Conservation (phyloP, 2,888 invertebrate genomes). For the Xylota sylvarum region DNA sequence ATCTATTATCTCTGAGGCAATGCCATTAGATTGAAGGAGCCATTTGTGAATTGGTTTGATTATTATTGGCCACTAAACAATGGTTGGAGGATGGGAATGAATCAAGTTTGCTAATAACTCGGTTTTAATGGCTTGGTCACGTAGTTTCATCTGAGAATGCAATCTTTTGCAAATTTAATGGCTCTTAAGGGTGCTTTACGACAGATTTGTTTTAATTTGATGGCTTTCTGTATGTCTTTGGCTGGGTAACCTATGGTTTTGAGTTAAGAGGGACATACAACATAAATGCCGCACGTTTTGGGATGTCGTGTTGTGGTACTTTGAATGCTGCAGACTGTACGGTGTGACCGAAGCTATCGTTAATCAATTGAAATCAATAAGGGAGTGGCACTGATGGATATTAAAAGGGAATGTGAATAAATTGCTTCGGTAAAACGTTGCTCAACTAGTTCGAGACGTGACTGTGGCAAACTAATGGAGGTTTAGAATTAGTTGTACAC, state of each 20-base stretch:
- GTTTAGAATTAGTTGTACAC: too few relatives aligned
- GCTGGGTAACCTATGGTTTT: background rate
- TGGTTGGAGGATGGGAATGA: slow-evolving; percentile 9
- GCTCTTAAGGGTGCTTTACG: slow-evolving; percentile 35
- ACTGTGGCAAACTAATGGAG: too few relatives aligned
- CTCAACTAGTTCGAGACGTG: too few relatives aligned
- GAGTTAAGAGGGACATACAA: background rate
- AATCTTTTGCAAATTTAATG: slow-evolving; percentile 10
- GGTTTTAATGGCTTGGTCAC: slow-evolving; percentile 62
- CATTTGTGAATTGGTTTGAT: slow-evolving; percentile 28
- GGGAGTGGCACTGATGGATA: background rate
- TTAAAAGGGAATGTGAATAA: background rate
- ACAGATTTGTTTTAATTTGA: slow-evolving; percentile 17
- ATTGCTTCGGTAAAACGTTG: background rate
- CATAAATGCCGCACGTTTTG: slow-evolving; percentile 20
- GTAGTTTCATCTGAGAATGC: slow-evolving; percentile 39
- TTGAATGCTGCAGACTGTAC: background rate
- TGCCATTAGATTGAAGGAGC: slow-evolving; percentile 11
- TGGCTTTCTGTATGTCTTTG: background rate
- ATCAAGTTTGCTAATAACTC: slow-evolving; percentile 45
- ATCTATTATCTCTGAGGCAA: slow-evolving; percentile 56
- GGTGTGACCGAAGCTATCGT: background rate
- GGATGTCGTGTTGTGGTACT: background rate
- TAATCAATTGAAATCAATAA: background rate
- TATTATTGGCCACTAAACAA: slow-evolving; percentile 41